Evolutionary conservation across 2,888 invertebrate species (phyloP).

Genomic region (Acanthacorydalis orientalis): DNA sequence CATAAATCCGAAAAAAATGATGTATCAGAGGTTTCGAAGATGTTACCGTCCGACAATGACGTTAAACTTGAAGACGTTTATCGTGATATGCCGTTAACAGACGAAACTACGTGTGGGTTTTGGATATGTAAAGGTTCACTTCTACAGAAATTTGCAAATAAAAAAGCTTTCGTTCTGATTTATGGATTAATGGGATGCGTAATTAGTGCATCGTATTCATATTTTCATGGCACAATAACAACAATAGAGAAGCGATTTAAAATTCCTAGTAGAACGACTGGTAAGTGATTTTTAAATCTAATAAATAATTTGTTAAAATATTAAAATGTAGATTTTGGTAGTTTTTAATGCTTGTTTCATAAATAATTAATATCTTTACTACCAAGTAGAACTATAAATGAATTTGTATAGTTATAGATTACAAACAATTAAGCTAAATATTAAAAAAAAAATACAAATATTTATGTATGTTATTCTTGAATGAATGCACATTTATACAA

Average conservation of each 20-base stretch:
- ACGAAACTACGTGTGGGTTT: constrained; percentile 47
- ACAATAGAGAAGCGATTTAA: constrained; percentile 57
- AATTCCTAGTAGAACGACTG: constrained; percentile 52
- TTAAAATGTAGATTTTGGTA: no score
- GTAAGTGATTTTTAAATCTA: no score
- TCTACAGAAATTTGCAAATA: constrained; percentile 41
- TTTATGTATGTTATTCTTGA: no score
- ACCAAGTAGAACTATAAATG: no score
- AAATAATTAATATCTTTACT: no score
- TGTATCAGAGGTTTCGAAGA: constrained; percentile 5
- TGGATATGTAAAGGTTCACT: constrained; percentile 38
- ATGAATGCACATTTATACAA: no score
- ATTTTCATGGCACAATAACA: constrained; percentile 57
- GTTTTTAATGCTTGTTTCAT: no score
- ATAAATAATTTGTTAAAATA: background rate
- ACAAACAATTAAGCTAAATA: no score
- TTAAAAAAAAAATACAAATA: no score
- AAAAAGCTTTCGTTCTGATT: constrained; percentile 39
- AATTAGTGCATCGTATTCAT: constrained; percentile 50
- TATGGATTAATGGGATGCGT: constrained; percentile 51
- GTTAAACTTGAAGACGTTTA: constrained; percentile 25
- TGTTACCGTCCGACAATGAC: background rate
- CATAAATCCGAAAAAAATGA: background rate
- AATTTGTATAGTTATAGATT: no score
- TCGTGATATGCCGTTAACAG: constrained; percentile 32